Evolutionary conservation across 2,113 vertebrate genomes (phyloP), one percentile per base, ranked within the genome.

Genomic region (Lathamus discolor): DNA sequence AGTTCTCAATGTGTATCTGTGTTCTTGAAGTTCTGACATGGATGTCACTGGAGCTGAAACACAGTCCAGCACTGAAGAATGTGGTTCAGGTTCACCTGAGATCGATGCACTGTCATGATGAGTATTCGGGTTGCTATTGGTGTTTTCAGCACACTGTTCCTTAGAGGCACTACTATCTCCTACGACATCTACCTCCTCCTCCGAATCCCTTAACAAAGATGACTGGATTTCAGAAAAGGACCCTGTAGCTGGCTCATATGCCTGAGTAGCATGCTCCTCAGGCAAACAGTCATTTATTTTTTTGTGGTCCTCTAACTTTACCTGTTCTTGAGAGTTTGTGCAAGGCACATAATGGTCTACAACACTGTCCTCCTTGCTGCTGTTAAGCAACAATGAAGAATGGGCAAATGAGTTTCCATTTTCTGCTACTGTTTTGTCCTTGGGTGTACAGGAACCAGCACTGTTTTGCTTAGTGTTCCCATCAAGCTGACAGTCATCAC

Each of bases 261-360:
- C 95, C 98, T 97, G 98, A 92, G 95, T 86, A 79, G 93, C 81
- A 70, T 22, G 95, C 76, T 98, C 98, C 94, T 92, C 96, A 80
- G 98, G 96, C 90, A 97, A 96, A 94, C 98, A 97, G 95, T 98
- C 97, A 78, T 96, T 97, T 97, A 97, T 80, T 97, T 91, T 88
- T 97, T 98, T 98, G 96, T 98, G 98, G 97, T 98, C 98, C 97
- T 98, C 98, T 93, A 97, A 97, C 81, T 98, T 98, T 94, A 98
- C 97, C 98, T 98, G 98, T 97, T 98, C 98, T 94, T 98, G 97
- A 96, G 98, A 98, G 98, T 98, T 98, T 98, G 98, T 99, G 99
- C 98, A 99, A 99, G 99, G 99, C 99, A 99, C 99, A 93, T 98
- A 96, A 96, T 98, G 98, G 98, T 99, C 98, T 93, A 99, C 97